Evolutionary conservation across 2,797 vertebrate genomes (phyloP).

Genomic region (Eupleurogrammus muticus): DNA sequence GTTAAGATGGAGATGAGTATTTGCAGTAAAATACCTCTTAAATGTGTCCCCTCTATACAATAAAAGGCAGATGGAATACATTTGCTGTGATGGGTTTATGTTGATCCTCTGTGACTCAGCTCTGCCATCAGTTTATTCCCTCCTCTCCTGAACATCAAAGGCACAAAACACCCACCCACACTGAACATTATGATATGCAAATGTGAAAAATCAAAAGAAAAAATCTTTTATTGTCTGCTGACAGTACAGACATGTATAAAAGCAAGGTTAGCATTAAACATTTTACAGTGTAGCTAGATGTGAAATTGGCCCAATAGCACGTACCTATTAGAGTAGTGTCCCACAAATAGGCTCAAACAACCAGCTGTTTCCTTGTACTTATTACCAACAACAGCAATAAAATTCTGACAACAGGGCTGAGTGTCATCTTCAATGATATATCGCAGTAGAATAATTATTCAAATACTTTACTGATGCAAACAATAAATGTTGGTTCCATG

Average conservation of each 20-base stretch:
- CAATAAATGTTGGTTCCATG: not conserved
- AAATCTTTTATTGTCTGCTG: slow-evolving; percentile 31
- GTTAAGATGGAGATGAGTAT: not conserved
- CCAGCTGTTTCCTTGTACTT: no score
- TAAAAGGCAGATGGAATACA: slow-evolving; percentile 11
- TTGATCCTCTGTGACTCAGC: slow-evolving; percentile 58
- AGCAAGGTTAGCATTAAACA: slow-evolving; percentile 12
- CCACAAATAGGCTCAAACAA: no score
- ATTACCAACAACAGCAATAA: not conserved
- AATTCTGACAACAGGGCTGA: not conserved
- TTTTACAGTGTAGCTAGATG: not conserved
- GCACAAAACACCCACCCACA: slow-evolving; percentile 45
- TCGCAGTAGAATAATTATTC: not conserved
- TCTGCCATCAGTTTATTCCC: slow-evolving; percentile 38
- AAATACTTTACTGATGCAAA: not conserved
- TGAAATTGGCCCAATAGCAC: not conserved
- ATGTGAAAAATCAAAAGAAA: slow-evolving; percentile 44
- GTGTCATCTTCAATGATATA: not conserved
- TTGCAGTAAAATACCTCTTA: slow-evolving; percentile 7
- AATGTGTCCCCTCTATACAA: slow-evolving; percentile 4
- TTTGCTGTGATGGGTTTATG: slow-evolving; percentile 24
- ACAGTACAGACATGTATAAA: slow-evolving; percentile 9
- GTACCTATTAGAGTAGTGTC: not conserved
- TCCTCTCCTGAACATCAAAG: slow-evolving; percentile 58
- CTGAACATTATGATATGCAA: slow-evolving; percentile 22